These are phyloP conservation scores for Pseudopipra pipra DNA, from an alignment of 2,113 vertebrate genomes.

Conservation along the genomic window DNA sequence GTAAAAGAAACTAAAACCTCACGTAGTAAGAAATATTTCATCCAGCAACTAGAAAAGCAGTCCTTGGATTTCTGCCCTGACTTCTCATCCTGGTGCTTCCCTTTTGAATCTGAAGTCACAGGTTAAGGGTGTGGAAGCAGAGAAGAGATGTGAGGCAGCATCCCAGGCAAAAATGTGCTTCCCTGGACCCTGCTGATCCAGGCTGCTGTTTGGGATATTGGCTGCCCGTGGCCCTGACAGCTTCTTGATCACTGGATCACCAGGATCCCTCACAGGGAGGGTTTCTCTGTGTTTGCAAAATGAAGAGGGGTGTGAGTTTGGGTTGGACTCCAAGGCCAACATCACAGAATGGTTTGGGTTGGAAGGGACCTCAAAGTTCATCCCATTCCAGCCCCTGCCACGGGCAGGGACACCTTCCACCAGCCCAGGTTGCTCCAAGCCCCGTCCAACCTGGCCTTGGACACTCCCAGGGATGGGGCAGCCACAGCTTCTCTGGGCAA, in stretches of 20 bases:
- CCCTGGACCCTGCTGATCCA: accelerated
- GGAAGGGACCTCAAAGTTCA: background rate
- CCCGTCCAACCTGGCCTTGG: background rate
- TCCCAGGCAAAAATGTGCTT: accelerated
- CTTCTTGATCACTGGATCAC: accelerated
- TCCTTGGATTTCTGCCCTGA: background rate
- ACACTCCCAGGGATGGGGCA: background rate
- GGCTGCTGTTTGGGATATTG: accelerated
- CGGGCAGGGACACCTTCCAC: background rate
- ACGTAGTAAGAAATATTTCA: background rate
- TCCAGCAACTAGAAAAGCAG: background rate
- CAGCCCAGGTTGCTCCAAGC: background rate
- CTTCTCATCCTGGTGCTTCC: background rate
- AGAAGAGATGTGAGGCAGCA: too few relatives aligned
- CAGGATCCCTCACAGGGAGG: accelerated
- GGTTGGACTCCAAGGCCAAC: accelerated
- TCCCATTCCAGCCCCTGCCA: accelerated
- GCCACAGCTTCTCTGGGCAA: background rate
- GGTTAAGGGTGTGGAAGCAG: background rate
- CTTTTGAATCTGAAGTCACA: background rate
- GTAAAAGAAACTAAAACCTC: background rate
- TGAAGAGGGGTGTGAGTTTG: accelerated
- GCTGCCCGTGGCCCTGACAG: background rate
- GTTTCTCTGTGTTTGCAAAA: background rate
- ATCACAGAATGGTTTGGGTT: background rate